Base-by-base conservation (phyloP, 2,888 invertebrate species). In the Ctenicera cuprea region DNA sequence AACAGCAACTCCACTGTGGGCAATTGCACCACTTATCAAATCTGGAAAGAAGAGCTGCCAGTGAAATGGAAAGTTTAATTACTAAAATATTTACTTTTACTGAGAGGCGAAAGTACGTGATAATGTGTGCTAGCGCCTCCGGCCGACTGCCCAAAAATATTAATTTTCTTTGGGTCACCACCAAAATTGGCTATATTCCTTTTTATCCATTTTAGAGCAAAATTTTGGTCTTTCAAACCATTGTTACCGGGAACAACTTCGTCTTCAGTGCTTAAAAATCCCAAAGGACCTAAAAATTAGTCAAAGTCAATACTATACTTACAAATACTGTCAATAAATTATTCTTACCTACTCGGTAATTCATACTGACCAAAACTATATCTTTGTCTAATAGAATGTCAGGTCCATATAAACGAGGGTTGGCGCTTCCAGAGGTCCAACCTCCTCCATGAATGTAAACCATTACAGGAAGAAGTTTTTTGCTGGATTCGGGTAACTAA, bases 401-500 rank as follows among this genome's bases (percentile, higher is more conserved):
- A 0, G 94, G 94, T 0, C 93, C 92, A 80, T 94, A 94, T 87
- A 91, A 93, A 1, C 87, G 83, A 0, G 91, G 91, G 62, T 91
- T 91, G 0, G 92, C 92, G 0, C 92, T 90, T 0, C 94, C 94
- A 72, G 92, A 92, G 83, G 94, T 89, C 91, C 92, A 94, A 3
- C 94, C 94, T 1, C 94, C 94, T 0, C 92, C 92, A 72, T 93
- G 93, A 75, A 92, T 88, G 87, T 93, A 94, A n/a, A 94, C 88
- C 94, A 94, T 93, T 0, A 94, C 94, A 0, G 94, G 93, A 8
- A 90, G 14, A 7, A 43, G 43, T 12, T 59, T 18, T 4, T 30
- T 18, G 16, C n/a, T 1, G 38, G n/a, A 3, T 38, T n/a, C 38
- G 38, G 38, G n/a, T 12, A n/a, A 11, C 1, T 5, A 12, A 1